Conservation (phyloP, 1,140 invertebrate species). For the Megalopta genalis region DNA sequence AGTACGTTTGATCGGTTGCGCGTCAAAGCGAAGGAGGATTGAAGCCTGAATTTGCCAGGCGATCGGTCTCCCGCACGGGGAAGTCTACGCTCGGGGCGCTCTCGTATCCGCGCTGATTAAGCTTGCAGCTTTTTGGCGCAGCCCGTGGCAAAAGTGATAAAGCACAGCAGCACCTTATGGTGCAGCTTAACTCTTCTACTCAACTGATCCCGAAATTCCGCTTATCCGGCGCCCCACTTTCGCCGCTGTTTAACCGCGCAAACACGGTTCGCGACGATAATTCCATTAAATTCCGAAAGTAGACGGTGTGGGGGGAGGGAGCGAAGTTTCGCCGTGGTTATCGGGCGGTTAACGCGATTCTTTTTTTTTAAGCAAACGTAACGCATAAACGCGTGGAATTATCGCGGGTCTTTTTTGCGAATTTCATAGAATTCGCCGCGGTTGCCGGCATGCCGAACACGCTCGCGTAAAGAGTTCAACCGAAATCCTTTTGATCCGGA, state of each 20-base stretch:
- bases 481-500: too few species aligned
- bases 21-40: not conserved
- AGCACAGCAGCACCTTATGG: not conserved
- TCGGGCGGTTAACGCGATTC: too few species aligned
- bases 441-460: too few species aligned
- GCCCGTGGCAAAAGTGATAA: conserved; percentile 4
- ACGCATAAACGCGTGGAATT: too few species aligned
- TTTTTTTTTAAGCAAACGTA: too few species aligned
- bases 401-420: too few species aligned
- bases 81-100: not conserved
- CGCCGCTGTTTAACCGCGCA: not conserved
- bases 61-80: not conserved
- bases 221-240: not conserved
- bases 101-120: not conserved
- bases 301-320: too few species aligned
- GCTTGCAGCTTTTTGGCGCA: not conserved
- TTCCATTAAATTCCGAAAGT: not conserved
- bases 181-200: not conserved
- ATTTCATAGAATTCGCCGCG: too few species aligned
- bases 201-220: not conserved
- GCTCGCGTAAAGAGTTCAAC: too few species aligned
- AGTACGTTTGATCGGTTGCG: not conserved
- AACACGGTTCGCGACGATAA: not conserved
- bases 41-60: not conserved
- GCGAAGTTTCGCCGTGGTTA: too few species aligned